Evolutionary conservation across 1,140 invertebrate genomes (phyloP), one percentile per base, ranked within the genome.

Genomic region (Maniola jurtina): DNA sequence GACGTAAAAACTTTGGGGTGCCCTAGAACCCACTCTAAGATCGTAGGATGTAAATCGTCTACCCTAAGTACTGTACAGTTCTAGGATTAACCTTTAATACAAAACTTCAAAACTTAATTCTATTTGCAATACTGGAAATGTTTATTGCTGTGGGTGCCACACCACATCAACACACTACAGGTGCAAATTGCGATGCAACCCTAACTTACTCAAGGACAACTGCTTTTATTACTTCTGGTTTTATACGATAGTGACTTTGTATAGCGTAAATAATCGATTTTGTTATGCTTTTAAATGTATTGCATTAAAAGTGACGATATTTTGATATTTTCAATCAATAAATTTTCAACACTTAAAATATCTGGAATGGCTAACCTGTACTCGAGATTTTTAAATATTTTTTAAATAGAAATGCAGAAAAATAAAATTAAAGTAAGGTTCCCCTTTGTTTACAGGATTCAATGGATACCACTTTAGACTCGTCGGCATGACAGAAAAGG

Each of bases 401-500:
- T 42, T 9, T 11, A 42, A 45, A 45, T 45, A 5, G 13, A n/a
- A 9, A 11, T 45, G 13, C 9, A 45, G 5, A 13, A 45, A 11
- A 45, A 5, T 45, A 16, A 16, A 52, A 52, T 52, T 48, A 52
- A 25, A 52, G 15, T 52, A 16, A 25, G 14, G 10, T 7, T 52
- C 11, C n/a, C 1, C 11, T 55, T 55, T 55, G 13, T 55, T 66
- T 72, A 13, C 80, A 90, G 88, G 75, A 72, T 84, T 86, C 78
- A 76, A 86, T 85, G 79, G 76, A 81, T 77, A 78, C 73, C 72
- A 75, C 62, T 52, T 70, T 81, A 80, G 80, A 88, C 61, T 83
- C 75, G 74, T 78, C 87, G 85, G 85, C 81, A 90, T 90, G 88
- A 90, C 88, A 82, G 88, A 90, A 72, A 88, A 90, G 75, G 77